Evolutionary conservation across 1,140 invertebrate genomes (phyloP), one percentile per base, ranked within the genome.

Genomic region (Camponotus vicinus): DNA sequence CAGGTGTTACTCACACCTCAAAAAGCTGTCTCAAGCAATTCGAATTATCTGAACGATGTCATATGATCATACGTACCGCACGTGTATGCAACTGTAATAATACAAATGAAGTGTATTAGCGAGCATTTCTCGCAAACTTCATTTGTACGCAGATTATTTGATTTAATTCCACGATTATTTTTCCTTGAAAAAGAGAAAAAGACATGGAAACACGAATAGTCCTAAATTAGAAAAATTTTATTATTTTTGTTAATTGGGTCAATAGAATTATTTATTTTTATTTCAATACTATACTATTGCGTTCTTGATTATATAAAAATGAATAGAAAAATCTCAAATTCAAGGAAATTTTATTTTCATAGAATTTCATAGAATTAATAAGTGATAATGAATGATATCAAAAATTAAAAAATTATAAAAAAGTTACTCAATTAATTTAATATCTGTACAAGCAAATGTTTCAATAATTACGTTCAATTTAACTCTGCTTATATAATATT

Each of bases 81-180:
- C 18, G 40, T 42, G 27, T 13, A 3, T 49, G 27, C 27, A 49
- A 78, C 61, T 78, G 32, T 63, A 78, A 64, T 64, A 78, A 78
- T 66, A 49, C 15, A 52, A 34, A 15, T 15, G 21, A n/a, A 1
- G n/a, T 67, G 37, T 42, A 18, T 67, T n/a, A 21, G 21, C 49
- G 67, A 34, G 42, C 40, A 27, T 13, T 76, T 61, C 34, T 61
- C 2, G 21, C 57, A 9, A 61, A 27, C 8, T 9, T 76, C n/a
- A 11, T 42, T 27, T 21, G 15, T 27, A 15, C 7, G 18, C 21
- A 18, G 40, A 61, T 7, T 76, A 21, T 45, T 40, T 34, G 0
- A 3, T 32, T 63, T 8, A 5, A 15, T 32, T 32, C 27, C 0
- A 32, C 32, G 21, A 42, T 61, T 27, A 76, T 32, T 63, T 42